Percentiles rank a stretch among this genome's conserved stretches.
These are phyloP conservation scores for Cantharis flavilabris DNA, from an alignment of 2,888 invertebrate species.

Conservation along the genomic window DNA sequence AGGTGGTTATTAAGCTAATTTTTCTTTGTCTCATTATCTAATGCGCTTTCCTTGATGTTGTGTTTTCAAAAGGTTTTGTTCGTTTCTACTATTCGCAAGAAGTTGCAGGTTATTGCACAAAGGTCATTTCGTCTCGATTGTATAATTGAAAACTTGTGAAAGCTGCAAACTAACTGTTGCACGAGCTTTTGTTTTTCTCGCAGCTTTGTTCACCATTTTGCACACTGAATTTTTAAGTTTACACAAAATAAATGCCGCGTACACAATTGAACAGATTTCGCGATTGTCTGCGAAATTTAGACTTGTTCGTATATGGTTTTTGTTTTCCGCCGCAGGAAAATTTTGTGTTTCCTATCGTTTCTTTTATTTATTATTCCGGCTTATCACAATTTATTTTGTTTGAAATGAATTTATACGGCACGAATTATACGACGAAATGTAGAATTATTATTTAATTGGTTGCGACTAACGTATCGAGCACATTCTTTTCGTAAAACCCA, in stretches of 20 bases:
- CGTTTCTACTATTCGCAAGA: neutral
- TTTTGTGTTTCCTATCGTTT: no score
- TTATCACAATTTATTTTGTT: no score
- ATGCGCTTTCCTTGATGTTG: slow-evolving; percentile 12
- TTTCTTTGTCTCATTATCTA: slow-evolving; percentile 22
- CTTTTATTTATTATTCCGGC: no score
- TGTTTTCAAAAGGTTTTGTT: slow-evolving; percentile 2
- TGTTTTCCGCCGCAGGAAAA: no score
- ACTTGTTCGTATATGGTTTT: neutral
- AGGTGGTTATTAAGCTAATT: slow-evolving; percentile 25
- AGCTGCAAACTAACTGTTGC: slow-evolving; percentile 2
- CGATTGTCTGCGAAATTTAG: neutral
- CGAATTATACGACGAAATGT: neutral
- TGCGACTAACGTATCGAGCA: neutral
- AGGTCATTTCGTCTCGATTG: slow-evolving; percentile 9
- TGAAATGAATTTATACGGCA: neutral
- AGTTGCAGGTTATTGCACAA: slow-evolving; percentile 4
- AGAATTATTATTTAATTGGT: neutral
- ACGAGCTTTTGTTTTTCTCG: neutral
- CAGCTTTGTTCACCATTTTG: neutral
- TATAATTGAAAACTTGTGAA: slow-evolving; percentile 8
- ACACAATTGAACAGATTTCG: neutral
- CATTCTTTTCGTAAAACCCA: neutral
- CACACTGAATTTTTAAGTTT: neutral
- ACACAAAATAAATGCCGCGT: neutral